Conservation (phyloP, 2,888 invertebrate genomes). For the Sussaba pulchella region DNA sequence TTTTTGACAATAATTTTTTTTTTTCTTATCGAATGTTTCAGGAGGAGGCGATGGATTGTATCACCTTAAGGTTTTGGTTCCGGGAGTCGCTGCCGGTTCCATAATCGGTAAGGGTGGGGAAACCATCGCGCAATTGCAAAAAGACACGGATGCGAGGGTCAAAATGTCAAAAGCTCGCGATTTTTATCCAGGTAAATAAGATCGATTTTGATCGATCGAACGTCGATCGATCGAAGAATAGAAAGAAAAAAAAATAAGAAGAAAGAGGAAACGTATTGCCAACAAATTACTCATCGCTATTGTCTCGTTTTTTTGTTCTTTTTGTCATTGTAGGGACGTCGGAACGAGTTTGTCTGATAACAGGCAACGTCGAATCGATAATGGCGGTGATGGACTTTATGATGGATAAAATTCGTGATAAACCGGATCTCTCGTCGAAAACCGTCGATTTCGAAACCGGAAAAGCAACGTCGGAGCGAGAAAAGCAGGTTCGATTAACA, state of each 20-base stretch:
- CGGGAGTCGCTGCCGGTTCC: constrained; percentile 98
- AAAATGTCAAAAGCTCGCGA: constrained; percentile 99
- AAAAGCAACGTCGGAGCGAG: constrained; percentile 94
- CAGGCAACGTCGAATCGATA: constrained; percentile 95
- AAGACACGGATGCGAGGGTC: constrained; percentile 98
- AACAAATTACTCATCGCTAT: neutral
- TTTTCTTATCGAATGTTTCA: constrained; percentile 84
- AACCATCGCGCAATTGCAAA: constrained; percentile 98
- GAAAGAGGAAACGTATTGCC: neutral
- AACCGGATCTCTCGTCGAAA: constrained; percentile 93
- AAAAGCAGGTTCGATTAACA: constrained; percentile 89
- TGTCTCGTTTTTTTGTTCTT: too few species aligned
- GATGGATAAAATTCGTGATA: constrained; percentile 97
- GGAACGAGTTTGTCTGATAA: constrained; percentile 97
- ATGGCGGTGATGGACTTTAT: constrained; percentile 96
- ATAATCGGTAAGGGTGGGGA: constrained; percentile 99
- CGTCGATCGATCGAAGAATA: too few species aligned
- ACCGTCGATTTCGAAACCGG: constrained; percentile 90
- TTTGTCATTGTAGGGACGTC: constrained; percentile 91
- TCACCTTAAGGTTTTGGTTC: constrained; percentile 98
- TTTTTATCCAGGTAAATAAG: constrained; percentile 96
- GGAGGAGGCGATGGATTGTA: constrained; percentile 95
- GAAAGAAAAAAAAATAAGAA: neutral
- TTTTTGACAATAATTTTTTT: too few species aligned
- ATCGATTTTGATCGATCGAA: too few species aligned